These are phyloP conservation scores for Rallus crepitans DNA, from an alignment of 2,797 vertebrate species.

Conservation along the genomic window DNA sequence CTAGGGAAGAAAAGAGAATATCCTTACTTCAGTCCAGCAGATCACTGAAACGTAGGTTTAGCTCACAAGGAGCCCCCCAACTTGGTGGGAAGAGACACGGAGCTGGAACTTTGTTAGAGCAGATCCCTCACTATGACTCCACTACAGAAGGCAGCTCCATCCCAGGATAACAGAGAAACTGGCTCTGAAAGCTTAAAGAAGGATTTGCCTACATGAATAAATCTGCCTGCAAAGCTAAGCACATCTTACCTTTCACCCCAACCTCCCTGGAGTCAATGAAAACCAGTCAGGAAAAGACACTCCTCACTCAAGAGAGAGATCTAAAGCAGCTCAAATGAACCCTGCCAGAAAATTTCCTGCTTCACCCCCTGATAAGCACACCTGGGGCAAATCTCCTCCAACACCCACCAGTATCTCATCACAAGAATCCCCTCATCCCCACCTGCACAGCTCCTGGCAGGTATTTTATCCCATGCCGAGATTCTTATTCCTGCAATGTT, in stretches of 20 bases:
- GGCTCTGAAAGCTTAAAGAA: not conserved
- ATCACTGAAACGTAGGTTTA: not conserved
- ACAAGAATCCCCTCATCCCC: not conserved
- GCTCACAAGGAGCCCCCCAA: fast-evolving
- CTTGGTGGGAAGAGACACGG: not conserved
- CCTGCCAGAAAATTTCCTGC: not conserved
- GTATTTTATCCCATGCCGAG: not conserved
- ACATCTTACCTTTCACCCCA: not conserved
- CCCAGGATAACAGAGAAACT: not conserved
- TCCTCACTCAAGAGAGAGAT: not conserved
- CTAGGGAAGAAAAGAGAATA: not conserved
- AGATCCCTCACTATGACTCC: not conserved
- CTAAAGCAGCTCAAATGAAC: not conserved
- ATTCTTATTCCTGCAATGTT: not conserved
- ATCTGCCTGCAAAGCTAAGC: not conserved
- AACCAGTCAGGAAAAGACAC: fast-evolving
- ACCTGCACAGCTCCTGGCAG: not conserved
- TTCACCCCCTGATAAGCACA: not conserved
- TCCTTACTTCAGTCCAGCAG: not conserved
- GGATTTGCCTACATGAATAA: not conserved
- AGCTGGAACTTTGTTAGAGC: not conserved
- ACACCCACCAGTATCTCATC: not conserved
- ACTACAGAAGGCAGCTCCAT: not conserved
- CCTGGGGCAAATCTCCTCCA: not conserved
- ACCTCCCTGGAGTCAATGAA: not conserved